phyloP scores from a whole-genome alignment of 2,888 invertebrate species.

The Eristalis tenax region DNA sequence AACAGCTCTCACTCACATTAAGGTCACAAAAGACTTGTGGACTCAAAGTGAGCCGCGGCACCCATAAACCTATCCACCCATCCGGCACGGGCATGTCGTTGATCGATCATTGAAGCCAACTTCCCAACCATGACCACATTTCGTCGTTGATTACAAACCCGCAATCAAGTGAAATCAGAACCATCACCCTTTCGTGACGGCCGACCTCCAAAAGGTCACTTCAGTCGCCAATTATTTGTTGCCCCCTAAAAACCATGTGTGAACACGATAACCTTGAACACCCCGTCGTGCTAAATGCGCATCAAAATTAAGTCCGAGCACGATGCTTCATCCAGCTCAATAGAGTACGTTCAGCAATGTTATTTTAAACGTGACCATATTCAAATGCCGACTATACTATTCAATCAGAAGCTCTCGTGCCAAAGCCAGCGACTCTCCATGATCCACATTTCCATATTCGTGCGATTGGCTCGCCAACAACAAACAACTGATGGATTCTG shows the following conservation, averaged over 20 bases:
- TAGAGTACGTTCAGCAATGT: neutral
- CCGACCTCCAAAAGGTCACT: neutral
- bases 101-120: no score
- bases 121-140: no score
- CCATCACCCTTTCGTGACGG: no score
- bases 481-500: neutral
- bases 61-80: no score
- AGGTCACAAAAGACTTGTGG: no score
- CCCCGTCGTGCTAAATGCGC: neutral
- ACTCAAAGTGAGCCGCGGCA: no score
- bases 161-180: no score
- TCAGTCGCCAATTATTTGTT: neutral
- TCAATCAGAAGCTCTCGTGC: neutral
- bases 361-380: slow-evolving; percentile 31
- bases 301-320: slow-evolving; percentile 8
- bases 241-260: neutral
- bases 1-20: no score
- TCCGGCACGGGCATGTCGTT: no score
- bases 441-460: slow-evolving; percentile 11
- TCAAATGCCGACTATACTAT: slow-evolving; percentile 1
- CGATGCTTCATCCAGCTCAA: neutral
- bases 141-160: no score
- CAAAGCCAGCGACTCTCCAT: neutral
- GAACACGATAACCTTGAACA: slow-evolving; percentile 18
- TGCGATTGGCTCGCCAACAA: neutral